Evolutionary conservation across 2,797 vertebrate species (phyloP).

Genomic region (Psittacula derbiana): DNA sequence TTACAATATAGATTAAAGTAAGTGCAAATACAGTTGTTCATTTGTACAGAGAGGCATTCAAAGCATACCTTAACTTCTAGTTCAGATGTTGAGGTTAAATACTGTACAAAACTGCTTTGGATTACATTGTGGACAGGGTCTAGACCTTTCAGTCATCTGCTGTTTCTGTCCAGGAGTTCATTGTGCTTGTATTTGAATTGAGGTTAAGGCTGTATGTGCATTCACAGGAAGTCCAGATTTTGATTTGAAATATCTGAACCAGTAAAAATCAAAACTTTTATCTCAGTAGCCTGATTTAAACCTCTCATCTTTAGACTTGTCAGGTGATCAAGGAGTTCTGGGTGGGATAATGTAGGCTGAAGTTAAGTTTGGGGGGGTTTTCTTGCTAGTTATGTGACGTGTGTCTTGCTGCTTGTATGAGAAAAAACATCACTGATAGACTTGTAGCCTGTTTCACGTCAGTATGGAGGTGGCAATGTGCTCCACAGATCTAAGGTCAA

Average conservation of each 20-base stretch:
- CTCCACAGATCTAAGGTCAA: neutral
- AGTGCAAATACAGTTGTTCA: neutral
- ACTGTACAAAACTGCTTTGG: neutral
- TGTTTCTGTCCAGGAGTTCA: neutral
- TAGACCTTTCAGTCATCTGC: neutral
- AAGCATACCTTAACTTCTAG: neutral
- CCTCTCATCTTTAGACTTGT: neutral
- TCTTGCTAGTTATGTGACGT: neutral
- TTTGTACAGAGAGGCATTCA: neutral
- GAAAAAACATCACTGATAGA: fast-evolving
- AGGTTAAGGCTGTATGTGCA: neutral
- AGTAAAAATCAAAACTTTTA: neutral
- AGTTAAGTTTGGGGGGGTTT: neutral
- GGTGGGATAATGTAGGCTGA: neutral
- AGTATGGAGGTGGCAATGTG: neutral
- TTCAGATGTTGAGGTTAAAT: neutral
- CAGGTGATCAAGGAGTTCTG: neutral
- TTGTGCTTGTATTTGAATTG: neutral
- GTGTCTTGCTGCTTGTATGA: neutral
- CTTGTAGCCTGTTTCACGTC: neutral
- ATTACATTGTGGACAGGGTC: neutral
- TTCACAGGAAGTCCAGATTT: neutral
- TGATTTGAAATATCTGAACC: neutral
- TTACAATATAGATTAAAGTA: neutral
- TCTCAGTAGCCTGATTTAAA: neutral